Evolutionary conservation across 2,888 invertebrate species (phyloP).

Genomic region (Podabrus alpinus): DNA sequence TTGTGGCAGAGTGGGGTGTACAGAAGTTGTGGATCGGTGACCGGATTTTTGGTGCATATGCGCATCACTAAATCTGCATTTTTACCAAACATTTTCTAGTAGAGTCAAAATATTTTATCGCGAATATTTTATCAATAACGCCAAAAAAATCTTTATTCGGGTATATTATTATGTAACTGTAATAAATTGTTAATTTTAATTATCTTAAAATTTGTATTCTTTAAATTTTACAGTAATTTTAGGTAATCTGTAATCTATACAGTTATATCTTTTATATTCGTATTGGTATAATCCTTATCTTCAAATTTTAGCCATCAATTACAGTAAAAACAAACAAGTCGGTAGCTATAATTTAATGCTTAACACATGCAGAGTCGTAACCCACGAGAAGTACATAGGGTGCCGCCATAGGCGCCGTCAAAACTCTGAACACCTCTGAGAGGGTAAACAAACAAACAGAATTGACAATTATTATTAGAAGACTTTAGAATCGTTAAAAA

Average conservation of each 20-base stretch:
- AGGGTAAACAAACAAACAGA: background rate
- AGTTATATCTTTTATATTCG: background rate
- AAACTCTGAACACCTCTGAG: background rate
- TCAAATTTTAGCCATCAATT: background rate
- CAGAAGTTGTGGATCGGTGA: conserved; percentile 35
- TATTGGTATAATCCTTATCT: background rate
- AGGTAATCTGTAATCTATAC: background rate
- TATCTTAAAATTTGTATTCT: background rate
- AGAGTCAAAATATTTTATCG: background rate
- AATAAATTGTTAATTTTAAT: background rate
- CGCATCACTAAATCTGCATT: conserved; percentile 7
- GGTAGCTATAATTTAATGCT: background rate
- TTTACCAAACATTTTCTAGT: background rate
- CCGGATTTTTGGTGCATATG: conserved; percentile 38
- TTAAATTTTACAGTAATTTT: background rate
- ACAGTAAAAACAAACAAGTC: too few species aligned
- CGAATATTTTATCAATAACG: background rate
- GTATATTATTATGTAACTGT: background rate
- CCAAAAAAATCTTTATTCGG: background rate
- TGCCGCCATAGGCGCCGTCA: background rate
- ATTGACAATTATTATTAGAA: too few species aligned
- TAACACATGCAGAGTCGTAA: background rate
- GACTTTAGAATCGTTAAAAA: too few species aligned
- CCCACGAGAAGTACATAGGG: background rate
- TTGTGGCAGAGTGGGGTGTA: conserved; percentile 36